Percentiles rank a stretch among this genome's conserved stretches.
These are phyloP conservation scores for Cheilinus undulatus DNA, from an alignment of 2,113 vertebrate genomes.

Conservation along the genomic window DNA sequence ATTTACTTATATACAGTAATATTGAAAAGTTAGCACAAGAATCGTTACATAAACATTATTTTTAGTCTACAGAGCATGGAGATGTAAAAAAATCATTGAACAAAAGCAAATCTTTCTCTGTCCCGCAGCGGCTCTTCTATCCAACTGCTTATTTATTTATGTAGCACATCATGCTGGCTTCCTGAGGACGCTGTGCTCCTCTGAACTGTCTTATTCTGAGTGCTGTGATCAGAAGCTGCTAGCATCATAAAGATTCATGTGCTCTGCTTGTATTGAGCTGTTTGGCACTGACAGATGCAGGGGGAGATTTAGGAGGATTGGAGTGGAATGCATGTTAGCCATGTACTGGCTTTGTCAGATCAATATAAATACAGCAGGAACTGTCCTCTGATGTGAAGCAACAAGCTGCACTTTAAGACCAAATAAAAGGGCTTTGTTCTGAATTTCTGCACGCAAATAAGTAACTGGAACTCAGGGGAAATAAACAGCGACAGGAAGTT, in stretches of 20 bases:
- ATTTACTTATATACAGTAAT: not conserved
- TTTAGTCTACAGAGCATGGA: not conserved
- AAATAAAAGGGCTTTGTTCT: constrained; percentile 22
- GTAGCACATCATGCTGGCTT: constrained; percentile 29
- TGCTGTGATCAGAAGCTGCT: constrained; percentile 41
- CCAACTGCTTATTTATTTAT: constrained; percentile 45
- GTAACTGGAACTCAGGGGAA: not conserved
- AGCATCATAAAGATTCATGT: constrained; percentile 34
- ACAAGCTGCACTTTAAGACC: constrained; percentile 1
- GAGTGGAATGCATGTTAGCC: constrained; percentile 34
- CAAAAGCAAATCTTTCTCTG: not conserved
- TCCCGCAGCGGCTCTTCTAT: constrained; percentile 17
- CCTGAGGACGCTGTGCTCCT: constrained; percentile 23
- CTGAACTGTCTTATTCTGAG: constrained; percentile 27
- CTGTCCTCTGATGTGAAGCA: constrained; percentile 2
- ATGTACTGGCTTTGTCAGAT: constrained; percentile 37
- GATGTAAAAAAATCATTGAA: not conserved
- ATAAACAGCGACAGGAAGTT: not conserved
- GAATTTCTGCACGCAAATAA: not conserved
- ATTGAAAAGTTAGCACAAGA: not conserved
- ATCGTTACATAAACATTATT: not conserved
- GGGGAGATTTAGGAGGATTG: constrained; percentile 49
- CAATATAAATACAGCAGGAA: constrained; percentile 24
- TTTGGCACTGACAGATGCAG: constrained; percentile 47
- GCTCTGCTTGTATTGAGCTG: constrained; percentile 36